Base-by-base conservation (phyloP, 2,888 invertebrate genomes). In the Matsumyia berberina region DNA sequence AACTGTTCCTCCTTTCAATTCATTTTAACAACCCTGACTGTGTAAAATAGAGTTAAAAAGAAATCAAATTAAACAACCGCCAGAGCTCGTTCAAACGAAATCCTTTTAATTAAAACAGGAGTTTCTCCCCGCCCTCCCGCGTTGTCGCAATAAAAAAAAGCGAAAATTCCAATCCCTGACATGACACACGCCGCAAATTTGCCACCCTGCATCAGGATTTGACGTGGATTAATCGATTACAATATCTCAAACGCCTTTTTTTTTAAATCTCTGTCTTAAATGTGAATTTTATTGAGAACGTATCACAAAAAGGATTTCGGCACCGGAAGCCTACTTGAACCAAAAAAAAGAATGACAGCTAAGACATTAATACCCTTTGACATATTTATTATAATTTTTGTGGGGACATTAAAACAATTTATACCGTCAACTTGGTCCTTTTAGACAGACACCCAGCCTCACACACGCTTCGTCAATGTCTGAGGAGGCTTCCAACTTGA, bases 361-460 rank as follows among this genome's bases (percentile, higher is more conserved):
- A 53, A 33, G 67, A 55, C 67, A 67, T 67, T 70, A 79, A 72
- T 72, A 72, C 72, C 72, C 51, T 57, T 72, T 66, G 72, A 58
- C 72, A 79, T 79, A 79, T 72, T 72, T 79, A 72, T 66, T 66
- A 66, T 15, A 55, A 46, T 62, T 70, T 53, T 46, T 62, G 15
- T 53, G 29, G 8, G 53, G 53, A 15, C 44, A 46, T 69, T 69
- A 44, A 53, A 60, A 37, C 29, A 77, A 70, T 31, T 67, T 53
- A 67, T 42, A 8, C 29, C 5, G 46, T 44, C 35, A 66, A 66
- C 51, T 51, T 66, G 5, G 19, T 51, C 51, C 51, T 39, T 46
- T 19, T 4, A 24, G 24, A 24, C 24, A 24, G 24, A 24, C 24
- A 24, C 19, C 9, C 8, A 9, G 35, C 35, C 35, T 17, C 19